These are phyloP conservation scores for Conus betulinus DNA, from an alignment of 1,140 invertebrate genomes.

Conservation along the genomic window DNA sequence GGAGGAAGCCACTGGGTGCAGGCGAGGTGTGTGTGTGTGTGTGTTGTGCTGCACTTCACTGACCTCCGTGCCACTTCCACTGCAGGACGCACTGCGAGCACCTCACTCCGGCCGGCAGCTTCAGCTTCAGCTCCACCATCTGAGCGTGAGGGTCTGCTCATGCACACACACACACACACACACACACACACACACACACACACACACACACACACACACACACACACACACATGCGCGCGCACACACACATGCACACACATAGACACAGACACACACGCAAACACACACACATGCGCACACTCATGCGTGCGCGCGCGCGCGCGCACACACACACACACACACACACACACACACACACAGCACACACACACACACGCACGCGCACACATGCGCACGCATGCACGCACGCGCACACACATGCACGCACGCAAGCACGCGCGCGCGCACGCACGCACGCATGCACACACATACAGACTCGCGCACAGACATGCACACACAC, in stretches of 20 bases:
- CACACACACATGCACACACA: not conserved
- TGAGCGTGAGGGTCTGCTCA: not conserved
- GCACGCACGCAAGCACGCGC: not conserved
- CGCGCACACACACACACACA: too few relatives aligned
- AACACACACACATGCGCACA: not conserved
- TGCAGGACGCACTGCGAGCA: conserved; percentile 92
- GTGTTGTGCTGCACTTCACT: not conserved
- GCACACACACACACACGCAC: conserved; percentile 18
- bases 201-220: not conserved
- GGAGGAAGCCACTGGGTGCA: not conserved
- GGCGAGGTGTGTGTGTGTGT: not conserved
- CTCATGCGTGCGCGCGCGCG: not conserved
- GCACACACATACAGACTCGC: not conserved
- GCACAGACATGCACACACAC: not conserved
- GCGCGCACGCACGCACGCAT: not conserved
- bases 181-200: not conserved
- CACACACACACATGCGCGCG: not conserved
- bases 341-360: conserved; percentile 17
- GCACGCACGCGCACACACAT: not conserved
- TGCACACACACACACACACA: not conserved
- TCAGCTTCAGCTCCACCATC: conserved; percentile 9
- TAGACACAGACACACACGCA: not conserved
- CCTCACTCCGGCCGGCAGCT: conserved; percentile 86
- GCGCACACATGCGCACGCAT: not conserved
- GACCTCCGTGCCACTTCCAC: conserved; percentile 93